A percentile compares a stretch with the other conserved stretches of the same genome.
Evolutionary conservation across 1,140 invertebrate species (phyloP).

Genomic region (Cherax destructor): DNA sequence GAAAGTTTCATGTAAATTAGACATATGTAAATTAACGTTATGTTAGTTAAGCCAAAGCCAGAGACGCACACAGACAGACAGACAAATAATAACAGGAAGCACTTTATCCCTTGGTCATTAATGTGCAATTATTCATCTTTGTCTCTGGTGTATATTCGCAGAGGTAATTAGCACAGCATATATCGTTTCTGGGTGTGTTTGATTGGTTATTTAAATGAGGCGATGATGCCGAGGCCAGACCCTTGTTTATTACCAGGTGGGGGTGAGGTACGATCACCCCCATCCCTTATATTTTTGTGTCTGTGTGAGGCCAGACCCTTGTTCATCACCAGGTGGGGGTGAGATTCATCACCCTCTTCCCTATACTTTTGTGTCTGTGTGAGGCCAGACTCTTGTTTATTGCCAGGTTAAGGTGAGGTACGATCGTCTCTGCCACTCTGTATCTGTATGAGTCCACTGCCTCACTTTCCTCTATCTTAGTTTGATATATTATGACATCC

Average conservation of each 20-base stretch:
- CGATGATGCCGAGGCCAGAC: neutral
- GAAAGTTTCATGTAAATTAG: neutral
- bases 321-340: no score
- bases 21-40: neutral
- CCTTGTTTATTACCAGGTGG: no score
- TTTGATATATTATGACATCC: no score
- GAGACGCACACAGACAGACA: no score
- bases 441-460: neutral
- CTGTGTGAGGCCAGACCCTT: no score
- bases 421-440: neutral
- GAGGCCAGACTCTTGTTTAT: no score
- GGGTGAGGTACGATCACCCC: no score
- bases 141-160: neutral
- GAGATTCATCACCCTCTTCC: neutral
- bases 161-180: neutral
- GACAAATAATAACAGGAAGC: neutral
- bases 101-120: neutral
- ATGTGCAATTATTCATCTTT: neutral
- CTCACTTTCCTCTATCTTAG: no score
- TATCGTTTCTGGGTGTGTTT: neutral
- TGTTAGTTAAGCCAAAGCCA: neutral
- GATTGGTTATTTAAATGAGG: neutral
- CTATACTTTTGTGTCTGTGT: no score
- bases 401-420: no score
- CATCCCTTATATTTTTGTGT: neutral